phyloP scores from a whole-genome alignment of 2,888 invertebrate species.

The Rhyacophila evoluta region DNA sequence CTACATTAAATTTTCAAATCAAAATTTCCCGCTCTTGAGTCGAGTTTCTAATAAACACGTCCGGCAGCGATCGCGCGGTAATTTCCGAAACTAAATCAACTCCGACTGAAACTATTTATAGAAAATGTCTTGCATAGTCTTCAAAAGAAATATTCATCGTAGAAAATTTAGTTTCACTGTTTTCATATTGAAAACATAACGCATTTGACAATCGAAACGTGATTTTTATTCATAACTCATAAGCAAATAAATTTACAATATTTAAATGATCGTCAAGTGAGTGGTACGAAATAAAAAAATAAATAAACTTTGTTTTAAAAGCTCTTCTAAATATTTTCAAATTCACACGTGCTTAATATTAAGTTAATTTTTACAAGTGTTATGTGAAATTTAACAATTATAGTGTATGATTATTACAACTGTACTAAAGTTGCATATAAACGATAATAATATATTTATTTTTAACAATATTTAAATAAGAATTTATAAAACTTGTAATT shows the following conservation, averaged over 20 bases:
- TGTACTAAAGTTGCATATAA: no score
- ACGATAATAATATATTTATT: no score
- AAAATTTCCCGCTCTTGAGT: constrained; percentile 25
- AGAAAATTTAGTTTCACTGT: background rate
- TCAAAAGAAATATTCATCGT: constrained; percentile 15
- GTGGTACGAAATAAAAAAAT: background rate
- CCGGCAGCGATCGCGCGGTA: background rate
- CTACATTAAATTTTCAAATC: background rate
- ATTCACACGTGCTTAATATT: background rate
- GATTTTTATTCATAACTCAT: background rate
- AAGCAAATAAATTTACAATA: background rate
- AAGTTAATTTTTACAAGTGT: no score
- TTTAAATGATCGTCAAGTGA: background rate
- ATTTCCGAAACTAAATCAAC: constrained; percentile 41
- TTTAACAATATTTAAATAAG: no score
- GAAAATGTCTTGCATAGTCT: constrained; percentile 30
- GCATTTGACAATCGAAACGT: background rate
- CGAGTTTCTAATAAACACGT: background rate
- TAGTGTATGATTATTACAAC: no score
- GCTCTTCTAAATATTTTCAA: background rate
- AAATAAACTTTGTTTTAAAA: background rate
- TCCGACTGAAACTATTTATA: constrained; percentile 39
- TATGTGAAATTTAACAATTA: no score
- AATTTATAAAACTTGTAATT: no score
- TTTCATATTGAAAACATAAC: background rate